Conservation (phyloP, 2,797 vertebrate genomes). For the Spea hammondii region DNA sequence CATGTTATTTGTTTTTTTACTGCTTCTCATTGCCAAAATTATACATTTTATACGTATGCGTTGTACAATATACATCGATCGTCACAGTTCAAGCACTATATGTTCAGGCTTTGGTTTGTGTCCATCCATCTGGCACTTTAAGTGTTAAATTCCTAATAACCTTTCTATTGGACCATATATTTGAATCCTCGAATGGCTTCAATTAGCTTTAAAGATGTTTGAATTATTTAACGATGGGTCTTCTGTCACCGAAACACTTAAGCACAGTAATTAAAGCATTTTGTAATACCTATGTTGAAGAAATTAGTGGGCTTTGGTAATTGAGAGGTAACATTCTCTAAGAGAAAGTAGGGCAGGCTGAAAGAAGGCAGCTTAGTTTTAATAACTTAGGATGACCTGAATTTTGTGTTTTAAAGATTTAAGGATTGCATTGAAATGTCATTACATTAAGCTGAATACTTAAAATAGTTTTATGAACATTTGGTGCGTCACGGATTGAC, state of each 20-base stretch:
- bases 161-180: too few species aligned
- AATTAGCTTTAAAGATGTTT: not conserved
- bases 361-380: constrained; percentile 6
- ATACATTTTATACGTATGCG: too few species aligned
- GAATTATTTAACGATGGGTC: not conserved
- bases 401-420: constrained; percentile 35
- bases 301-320: constrained; percentile 11
- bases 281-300: constrained; percentile 4
- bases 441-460: constrained; percentile 21
- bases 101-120: too few species aligned
- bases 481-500: not conserved
- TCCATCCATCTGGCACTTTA: too few species aligned
- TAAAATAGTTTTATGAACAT: constrained; percentile 29
- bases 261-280: not conserved
- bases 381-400: constrained; percentile 23
- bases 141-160: too few species aligned
- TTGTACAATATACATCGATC: too few species aligned
- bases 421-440: constrained; percentile 40
- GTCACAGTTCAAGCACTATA: too few species aligned
- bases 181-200: too few species aligned
- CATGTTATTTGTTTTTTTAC: too few species aligned
- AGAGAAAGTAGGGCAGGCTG: not conserved
- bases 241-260: not conserved
- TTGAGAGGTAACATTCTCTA: constrained; percentile 1
- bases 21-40: too few species aligned